Evolutionary conservation across 2,797 vertebrate genomes (phyloP), one percentile per base, ranked within the genome.

Genomic region (Prunella strophiata): DNA sequence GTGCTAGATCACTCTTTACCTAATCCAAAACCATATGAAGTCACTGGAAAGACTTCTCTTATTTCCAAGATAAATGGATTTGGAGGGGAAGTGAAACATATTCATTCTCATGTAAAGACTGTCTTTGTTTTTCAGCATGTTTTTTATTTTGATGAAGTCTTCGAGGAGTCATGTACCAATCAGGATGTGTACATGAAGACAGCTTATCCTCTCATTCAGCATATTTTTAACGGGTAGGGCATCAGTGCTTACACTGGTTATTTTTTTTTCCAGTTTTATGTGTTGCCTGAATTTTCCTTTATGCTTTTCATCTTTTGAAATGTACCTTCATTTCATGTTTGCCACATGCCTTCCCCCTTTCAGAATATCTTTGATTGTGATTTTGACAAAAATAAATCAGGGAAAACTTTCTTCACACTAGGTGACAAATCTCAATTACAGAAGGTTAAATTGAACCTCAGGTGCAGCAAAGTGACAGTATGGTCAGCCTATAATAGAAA

Each of bases 81-180:
- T 84, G 63, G 70, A 95, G 42, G 57, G 67, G 48, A 96, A 80
- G 38, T 82, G 34, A 77, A 94, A 43, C 13, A 19, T 52, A 45
- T 79, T 78, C 57, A 48, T 93, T 84, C 94, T 96, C 83, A 72
- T 88, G 23, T 95, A 95, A 97, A 95, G 48, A 83, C 87, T 54
- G 43, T 92, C 66, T 97, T 97, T 97, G 77, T 98, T 96, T 97
- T 98, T 88, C 98, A 99, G 99, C 99, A 99, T 96, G 98, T 97
- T 89, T 99, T 99, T 98, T 98, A 98, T 97, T 99, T 99, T 97
- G 98, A 99, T 97, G 98, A 99, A 97, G 99, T 99, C 94, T 99
- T 99, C 96, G 98, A 98, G 85, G 98, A 99, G 90, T 94, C 97
- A 17, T 98, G 98, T 95, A 98, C 98, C 88, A 99, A 99, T 75